Evolutionary conservation across 2,797 vertebrate species (phyloP), one percentile per base, ranked within the genome.

Genomic region (Lagorchestes hirsutus): DNA sequence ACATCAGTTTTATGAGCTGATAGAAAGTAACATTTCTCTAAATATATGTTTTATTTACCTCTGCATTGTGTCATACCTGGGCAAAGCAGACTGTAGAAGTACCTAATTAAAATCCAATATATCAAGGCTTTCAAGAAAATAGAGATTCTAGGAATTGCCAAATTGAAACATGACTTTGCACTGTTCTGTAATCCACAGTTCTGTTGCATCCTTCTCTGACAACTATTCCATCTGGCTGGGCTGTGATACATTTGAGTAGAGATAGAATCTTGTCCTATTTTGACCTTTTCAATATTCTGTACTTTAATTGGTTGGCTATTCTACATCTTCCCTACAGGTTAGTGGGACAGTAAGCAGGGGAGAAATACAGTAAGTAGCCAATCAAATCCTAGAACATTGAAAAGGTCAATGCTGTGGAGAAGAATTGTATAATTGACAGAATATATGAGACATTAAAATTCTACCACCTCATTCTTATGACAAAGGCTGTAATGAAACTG

Each of bases 251-350:
- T 90, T 97, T 16, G 28, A 3, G n/a, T 59, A 94, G 54, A 67
- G 1, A 29, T 93, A 97, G 57, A 46, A 1, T 92, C 97, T 90
- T 98, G 54, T 54, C 92, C 52, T 93, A 11, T 93, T 97, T 94
- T 98, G 96, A 97, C 92, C 92, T 98, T 98, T 97, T 98, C 93
- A 93, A 11, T 92, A 96, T 96, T 97, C 95, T 96, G 0, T 74
- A 40, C 46, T 97, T 98, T 97, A 98, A 97, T 94, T 97, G 90
- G 27, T 93, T 97, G 93, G 10, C 0, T 0, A 0, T 97, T 97
- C 59, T 55, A 0, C 90, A 62, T 46, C 95, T 97, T 98, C 94
- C 29, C 87, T 93, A 52, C 27, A 98, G 94, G 3, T 94, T 95
- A 97, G 31, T 54, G 67, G 74, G 54, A 97, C 22, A 96, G 57